phyloP scores from a whole-genome alignment of 2,113 vertebrate genomes.

The Chlorodrepanis virens region DNA sequence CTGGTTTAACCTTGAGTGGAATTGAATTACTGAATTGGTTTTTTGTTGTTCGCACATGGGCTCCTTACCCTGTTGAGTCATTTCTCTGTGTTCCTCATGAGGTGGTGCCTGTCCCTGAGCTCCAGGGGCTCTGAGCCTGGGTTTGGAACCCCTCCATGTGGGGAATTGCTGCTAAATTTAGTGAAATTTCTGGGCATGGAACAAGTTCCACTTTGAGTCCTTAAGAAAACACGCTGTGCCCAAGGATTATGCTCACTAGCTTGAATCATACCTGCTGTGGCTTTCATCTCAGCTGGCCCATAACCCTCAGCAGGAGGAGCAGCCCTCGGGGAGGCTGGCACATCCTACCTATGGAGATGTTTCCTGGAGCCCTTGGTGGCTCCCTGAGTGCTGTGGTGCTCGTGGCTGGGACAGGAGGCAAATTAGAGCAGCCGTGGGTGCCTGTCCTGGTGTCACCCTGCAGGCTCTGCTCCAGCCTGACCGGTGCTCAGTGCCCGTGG shows the following conservation, averaged over 20 bases:
- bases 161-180: background rate
- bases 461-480: accelerated
- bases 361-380: accelerated
- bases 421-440: accelerated
- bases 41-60: background rate
- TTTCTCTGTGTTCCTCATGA: background rate
- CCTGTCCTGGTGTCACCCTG: background rate
- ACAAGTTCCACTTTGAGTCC: background rate
- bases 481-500: background rate
- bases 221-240: background rate
- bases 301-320: background rate
- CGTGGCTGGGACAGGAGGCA: background rate
- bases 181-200: background rate
- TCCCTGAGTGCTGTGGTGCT: accelerated
- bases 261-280: background rate
- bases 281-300: background rate
- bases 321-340: background rate
- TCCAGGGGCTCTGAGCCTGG: background rate
- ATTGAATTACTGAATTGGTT: background rate
- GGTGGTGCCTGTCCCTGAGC: background rate
- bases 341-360: background rate
- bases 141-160: background rate
- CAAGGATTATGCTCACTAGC: background rate
- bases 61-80: background rate
- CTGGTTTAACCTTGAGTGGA: background rate